A percentile compares a stretch with the other conserved stretches of the same genome.
phyloP scores from a whole-genome alignment of 1,140 invertebrate species.

The Bombus superbus region DNA sequence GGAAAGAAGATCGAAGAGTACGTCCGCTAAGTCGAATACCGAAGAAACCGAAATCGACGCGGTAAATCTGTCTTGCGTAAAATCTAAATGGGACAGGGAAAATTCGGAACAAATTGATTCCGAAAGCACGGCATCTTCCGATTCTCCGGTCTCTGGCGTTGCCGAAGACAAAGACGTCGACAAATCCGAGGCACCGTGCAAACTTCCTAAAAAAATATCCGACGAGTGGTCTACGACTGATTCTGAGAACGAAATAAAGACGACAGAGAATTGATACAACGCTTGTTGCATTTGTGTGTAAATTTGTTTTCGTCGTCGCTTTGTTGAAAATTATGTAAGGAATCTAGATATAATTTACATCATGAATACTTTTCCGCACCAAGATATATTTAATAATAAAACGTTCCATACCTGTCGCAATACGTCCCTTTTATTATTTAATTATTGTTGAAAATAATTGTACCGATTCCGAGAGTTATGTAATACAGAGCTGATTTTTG shows the following conservation, averaged over 20 bases:
- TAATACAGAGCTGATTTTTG: background rate
- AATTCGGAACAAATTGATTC: slow-evolving; percentile 36
- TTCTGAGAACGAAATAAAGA: slow-evolving; percentile 53
- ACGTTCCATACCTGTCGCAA: background rate
- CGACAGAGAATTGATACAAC: background rate
- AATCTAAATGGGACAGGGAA: slow-evolving; percentile 60
- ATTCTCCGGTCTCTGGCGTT: background rate
- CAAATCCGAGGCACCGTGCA: no score
- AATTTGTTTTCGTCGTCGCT: background rate
- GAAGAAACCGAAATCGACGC: background rate
- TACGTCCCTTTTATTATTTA: background rate
- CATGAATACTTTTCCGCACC: background rate
- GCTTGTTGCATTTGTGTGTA: background rate
- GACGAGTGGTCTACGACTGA: slow-evolving; percentile 69
- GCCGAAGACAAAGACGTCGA: no score
- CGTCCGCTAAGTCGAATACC: background rate
- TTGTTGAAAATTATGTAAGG: background rate
- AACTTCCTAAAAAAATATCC: background rate
- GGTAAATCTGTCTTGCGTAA: background rate
- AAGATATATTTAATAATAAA: slow-evolving; percentile 21
- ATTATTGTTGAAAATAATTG: background rate
- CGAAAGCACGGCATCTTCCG: background rate
- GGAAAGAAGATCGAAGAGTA: background rate
- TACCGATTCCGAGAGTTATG: background rate
- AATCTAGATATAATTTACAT: background rate